Evolutionary conservation across 2,888 invertebrate genomes (phyloP).

Genomic region (Spisula solida): DNA sequence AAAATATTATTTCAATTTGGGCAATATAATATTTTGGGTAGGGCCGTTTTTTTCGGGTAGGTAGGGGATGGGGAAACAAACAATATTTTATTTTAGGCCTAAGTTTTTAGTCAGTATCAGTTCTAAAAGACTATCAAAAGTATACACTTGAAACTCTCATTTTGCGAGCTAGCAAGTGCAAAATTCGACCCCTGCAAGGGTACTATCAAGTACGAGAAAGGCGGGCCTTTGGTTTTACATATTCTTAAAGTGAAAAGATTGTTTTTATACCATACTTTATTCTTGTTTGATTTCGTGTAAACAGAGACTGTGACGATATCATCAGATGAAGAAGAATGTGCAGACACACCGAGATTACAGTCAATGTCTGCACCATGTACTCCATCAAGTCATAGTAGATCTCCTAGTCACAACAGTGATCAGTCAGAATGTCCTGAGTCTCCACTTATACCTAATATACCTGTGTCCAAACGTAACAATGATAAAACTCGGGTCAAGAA

Average conservation of each 20-base stretch:
- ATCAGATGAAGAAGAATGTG: constrained; percentile 84
- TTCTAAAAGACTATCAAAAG: too few species aligned
- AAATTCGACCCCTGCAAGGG: too few species aligned
- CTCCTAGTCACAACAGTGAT: constrained; percentile 52
- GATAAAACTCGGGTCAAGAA: constrained; percentile 64
- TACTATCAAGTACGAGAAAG: too few species aligned
- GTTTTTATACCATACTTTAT: neutral
- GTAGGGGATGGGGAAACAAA: too few species aligned
- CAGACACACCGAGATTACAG: neutral
- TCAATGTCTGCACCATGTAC: constrained; percentile 50
- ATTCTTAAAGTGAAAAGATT: neutral
- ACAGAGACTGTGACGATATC: constrained; percentile 86
- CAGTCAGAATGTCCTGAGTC: constrained; percentile 61
- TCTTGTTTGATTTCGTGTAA: constrained; percentile 20
- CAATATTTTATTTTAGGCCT: too few species aligned
- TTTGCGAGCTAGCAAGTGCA: too few species aligned
- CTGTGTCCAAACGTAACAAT: constrained; percentile 49
- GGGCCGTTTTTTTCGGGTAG: too few species aligned
- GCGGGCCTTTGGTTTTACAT: too few species aligned
- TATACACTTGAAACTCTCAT: too few species aligned
- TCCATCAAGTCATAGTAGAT: constrained; percentile 40
- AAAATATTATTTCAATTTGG: too few species aligned
- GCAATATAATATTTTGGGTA: too few species aligned
- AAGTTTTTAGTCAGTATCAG: too few species aligned
- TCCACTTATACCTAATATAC: constrained; percentile 67